A percentile compares a stretch with the other conserved stretches of the same genome.
Evolutionary conservation across 2,888 invertebrate genomes (phyloP).

Genomic region (Eustalomyia histrio): DNA sequence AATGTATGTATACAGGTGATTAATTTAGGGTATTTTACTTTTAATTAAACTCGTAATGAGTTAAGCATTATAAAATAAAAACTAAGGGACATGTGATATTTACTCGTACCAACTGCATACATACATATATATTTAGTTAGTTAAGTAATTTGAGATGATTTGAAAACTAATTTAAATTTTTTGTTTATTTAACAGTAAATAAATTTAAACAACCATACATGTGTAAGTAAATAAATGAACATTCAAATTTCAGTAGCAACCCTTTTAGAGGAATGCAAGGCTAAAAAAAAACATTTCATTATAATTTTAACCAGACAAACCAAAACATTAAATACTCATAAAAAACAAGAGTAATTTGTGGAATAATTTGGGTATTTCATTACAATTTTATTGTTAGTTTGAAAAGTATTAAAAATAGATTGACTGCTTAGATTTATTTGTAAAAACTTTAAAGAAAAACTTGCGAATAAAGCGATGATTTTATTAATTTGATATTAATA

Average conservation of each 20-base stretch:
- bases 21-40: slow-evolving; percentile 64
- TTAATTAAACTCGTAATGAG: slow-evolving; percentile 64
- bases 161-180: slow-evolving; percentile 53
- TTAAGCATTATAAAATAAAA: slow-evolving; percentile 36
- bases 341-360: slow-evolving; percentile 20
- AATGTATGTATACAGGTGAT: slow-evolving; percentile 51
- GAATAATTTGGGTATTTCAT: no score
- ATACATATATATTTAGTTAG: slow-evolving; percentile 12
- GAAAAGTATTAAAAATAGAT: no score
- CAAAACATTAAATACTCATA: not conserved
- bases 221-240: not conserved
- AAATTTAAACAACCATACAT: slow-evolving; percentile 25
- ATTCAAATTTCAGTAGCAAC: slow-evolving; percentile 3
- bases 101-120: not conserved
- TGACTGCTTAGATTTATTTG: no score
- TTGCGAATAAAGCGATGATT: no score
- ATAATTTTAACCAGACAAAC: slow-evolving; percentile 6
- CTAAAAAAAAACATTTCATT: no score
- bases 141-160: slow-evolving; percentile 58
- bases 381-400: no score
- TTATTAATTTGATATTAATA: no score
- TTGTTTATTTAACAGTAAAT: slow-evolving; percentile 37
- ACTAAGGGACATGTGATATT: slow-evolving; percentile 50
- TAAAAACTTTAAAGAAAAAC: no score
- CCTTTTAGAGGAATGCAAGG: slow-evolving; percentile 4